phyloP scores from a whole-genome alignment of 2,113 vertebrate species.

The Gymnogyps californianus region DNA sequence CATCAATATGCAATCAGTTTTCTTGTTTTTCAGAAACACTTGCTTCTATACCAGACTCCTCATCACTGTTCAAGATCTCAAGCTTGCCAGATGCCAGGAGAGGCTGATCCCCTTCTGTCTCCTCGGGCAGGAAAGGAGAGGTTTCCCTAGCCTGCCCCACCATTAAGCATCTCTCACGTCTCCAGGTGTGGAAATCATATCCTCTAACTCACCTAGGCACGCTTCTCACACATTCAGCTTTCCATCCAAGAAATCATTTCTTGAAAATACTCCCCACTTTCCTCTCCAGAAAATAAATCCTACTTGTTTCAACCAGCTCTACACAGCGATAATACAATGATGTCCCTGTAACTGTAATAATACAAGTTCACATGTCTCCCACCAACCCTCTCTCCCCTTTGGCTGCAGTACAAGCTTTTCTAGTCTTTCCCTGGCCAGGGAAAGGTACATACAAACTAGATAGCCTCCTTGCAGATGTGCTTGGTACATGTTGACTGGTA shows the following conservation, averaged over 20 bases:
- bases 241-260: background rate
- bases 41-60: background rate
- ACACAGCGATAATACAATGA: background rate
- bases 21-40: background rate
- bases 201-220: background rate
- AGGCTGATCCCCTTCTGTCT: background rate
- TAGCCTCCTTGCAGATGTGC: background rate
- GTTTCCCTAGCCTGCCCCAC: background rate
- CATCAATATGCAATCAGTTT: background rate
- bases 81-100: background rate
- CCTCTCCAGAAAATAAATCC: background rate
- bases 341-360: background rate
- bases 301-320: background rate
- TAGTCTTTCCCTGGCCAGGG: background rate
- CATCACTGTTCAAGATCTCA: background rate
- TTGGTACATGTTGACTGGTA: background rate
- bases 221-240: background rate
- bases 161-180: background rate
- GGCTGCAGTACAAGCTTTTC: background rate
- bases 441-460: background rate
- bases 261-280: background rate
- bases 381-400: background rate
- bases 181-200: background rate
- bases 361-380: background rate
- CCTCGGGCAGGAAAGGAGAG: background rate